Evolutionary conservation across 2,113 vertebrate genomes (phyloP), one percentile per base, ranked within the genome.

Genomic region (Gopherus flavomarginatus): DNA sequence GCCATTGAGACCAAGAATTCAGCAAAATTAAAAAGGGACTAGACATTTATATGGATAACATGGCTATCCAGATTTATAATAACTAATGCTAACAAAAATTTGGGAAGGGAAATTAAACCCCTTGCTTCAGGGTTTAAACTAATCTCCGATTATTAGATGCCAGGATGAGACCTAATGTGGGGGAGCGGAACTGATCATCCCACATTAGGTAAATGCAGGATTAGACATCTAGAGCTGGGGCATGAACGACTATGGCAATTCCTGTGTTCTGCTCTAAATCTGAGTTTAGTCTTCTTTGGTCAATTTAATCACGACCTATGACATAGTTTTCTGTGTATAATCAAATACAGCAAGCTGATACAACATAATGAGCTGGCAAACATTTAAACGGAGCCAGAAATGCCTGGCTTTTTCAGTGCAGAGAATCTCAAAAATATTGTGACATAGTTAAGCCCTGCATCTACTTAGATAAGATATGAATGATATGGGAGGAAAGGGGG

Each of bases 1-100:
- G 54, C 80, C 89, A 83, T 53, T 9, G 42, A 90, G 90, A 85
- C 42, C 77, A 94, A 92, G 85, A 88, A 95, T 96, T 97, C 95
- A 95, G 93, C 93, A 95, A 95, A 95, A 85, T 1, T 1, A 44
- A 78, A 88, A 83, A 95, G 86, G 3, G 14, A 65, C 62, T 35
- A 31, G 92, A 95, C 92, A 97, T 95, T 85, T 90, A 72, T 82
- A 92, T 52, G 87, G 95, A 96, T 96, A 94, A 95, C 81, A 96
- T 90, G 88, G 91, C 72, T 93, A 87, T 93, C 95, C 96, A 93
- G 96, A 94, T 69, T 97, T 95, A 93, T 93, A 96, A 95, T 96
- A 96, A 93, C 69, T 92, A 82, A 59, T 13, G 27, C 57, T 59
- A 59, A 59, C 57, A 29, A 59, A 96, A 91, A 88, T 92, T 89